A percentile compares a stretch with the other conserved stretches of the same genome.
phyloP scores from a whole-genome alignment of 2,888 invertebrate species.

The Pedicia rivosa region DNA sequence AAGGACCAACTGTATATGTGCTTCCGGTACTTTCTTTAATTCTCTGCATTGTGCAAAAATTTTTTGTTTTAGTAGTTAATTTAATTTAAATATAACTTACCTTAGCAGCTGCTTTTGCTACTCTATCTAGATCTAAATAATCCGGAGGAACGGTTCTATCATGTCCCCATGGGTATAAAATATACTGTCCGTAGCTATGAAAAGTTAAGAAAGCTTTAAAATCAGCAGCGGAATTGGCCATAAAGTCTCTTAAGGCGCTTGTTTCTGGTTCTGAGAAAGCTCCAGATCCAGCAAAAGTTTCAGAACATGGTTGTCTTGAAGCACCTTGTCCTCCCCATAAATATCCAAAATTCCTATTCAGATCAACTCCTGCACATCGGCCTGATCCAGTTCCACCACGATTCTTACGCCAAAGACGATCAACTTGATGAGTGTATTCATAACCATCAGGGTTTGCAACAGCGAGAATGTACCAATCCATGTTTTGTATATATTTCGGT shows the following conservation, averaged over 20 bases:
- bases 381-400: conserved; percentile 39
- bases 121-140: conserved; percentile 46
- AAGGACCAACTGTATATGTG: conserved; percentile 57
- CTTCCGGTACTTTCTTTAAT: conserved; percentile 52
- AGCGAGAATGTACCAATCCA: conserved; percentile 69
- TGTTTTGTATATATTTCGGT: conserved; percentile 50
- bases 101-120: conserved; percentile 53
- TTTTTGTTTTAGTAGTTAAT: not conserved
- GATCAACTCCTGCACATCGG: conserved; percentile 57
- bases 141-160: conserved; percentile 53
- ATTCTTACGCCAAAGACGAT: conserved; percentile 75
- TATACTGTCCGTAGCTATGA: conserved; percentile 75
- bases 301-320: conserved; percentile 65
- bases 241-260: conserved; percentile 42
- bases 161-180: conserved; percentile 79
- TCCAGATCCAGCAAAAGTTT: conserved; percentile 60
- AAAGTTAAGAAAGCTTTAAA: conserved; percentile 61
- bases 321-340: conserved; percentile 79
- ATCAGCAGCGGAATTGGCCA: conserved; percentile 31
- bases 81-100: conserved; percentile 26
- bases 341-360: conserved; percentile 78
- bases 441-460: conserved; percentile 77
- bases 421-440: conserved; percentile 63
- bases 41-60: conserved; percentile 28
- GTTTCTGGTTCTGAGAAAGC: conserved; percentile 84